Percentiles rank a stretch among this genome's conserved stretches.
phyloP scores from a whole-genome alignment of 2,888 invertebrate genomes.

The Orthosia gothica region DNA sequence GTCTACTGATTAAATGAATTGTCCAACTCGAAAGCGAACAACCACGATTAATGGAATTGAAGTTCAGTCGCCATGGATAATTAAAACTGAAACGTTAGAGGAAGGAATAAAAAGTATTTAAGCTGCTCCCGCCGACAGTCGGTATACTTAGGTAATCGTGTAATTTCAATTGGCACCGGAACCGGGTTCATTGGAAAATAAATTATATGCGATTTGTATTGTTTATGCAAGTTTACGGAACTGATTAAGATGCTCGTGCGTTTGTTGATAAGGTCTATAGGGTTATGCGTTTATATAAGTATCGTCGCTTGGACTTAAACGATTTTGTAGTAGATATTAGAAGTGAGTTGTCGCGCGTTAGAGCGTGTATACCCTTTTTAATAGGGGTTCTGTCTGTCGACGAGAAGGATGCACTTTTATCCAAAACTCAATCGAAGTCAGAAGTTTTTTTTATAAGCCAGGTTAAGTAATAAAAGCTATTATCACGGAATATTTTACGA shows the following conservation, averaged over 20 bases:
- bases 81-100: conserved; percentile 50
- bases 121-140: conserved; percentile 27
- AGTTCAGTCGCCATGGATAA: conserved; percentile 41
- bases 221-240: conserved; percentile 22
- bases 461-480: no score
- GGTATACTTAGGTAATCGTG: no score
- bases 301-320: no score
- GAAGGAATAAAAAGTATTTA: conserved; percentile 40
- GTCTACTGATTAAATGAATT: conserved; percentile 53
- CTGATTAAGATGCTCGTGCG: neutral
- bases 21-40: conserved; percentile 44
- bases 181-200: neutral
- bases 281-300: neutral
- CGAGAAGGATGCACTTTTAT: no score
- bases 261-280: neutral
- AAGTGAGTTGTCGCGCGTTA: no score
- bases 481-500: neutral
- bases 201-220: conserved; percentile 7
- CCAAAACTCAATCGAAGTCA: no score
- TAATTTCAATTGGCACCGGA: no score
- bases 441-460: no score
- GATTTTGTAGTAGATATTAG: no score
- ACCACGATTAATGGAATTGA: conserved; percentile 56
- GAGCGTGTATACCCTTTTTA: no score
- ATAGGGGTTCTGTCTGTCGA: no score